A percentile compares a stretch with the other conserved stretches of the same genome.
Conservation (phyloP, 2,888 invertebrate species). For the Leptinotarsa haldemani region DNA sequence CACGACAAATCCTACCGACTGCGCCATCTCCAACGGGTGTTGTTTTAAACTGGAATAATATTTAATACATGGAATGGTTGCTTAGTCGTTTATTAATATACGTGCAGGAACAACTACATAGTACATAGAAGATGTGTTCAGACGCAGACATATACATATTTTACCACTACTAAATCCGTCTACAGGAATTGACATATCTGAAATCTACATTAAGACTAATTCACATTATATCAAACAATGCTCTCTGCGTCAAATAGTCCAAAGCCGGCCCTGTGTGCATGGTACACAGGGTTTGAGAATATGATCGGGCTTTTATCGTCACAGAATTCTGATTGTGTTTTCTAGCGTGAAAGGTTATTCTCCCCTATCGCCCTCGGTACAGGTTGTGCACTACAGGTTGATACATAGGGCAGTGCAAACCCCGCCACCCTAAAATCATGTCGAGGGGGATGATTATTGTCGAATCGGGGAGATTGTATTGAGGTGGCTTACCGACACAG, state of each 20-base stretch:
- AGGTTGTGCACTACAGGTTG: constrained; percentile 18
- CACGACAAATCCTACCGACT: no score
- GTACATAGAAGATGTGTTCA: no score
- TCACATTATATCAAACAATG: not conserved
- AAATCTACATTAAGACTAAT: no score
- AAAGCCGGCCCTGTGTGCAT: not conserved
- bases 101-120: no score
- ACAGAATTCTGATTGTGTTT: constrained; percentile 15
- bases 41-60: no score
- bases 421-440: constrained; percentile 2
- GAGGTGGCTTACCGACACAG: not conserved
- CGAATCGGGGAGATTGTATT: constrained; percentile 1
- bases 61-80: no score
- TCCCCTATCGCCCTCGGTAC: constrained; percentile 13
- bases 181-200: no score
- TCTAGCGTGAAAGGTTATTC: constrained; percentile 17
- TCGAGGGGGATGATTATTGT: not conserved
- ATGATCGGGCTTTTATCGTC: constrained; percentile 14
- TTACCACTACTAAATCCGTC: no score
- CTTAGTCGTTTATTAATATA: no score
- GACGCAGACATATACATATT: no score
- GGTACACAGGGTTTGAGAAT: constrained; percentile 9
- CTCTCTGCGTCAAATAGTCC: not conserved
- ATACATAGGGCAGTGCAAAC: constrained; percentile 1
- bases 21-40: no score